Conservation (phyloP, 1,140 invertebrate species). For the Brachionus rotundiformis region DNA sequence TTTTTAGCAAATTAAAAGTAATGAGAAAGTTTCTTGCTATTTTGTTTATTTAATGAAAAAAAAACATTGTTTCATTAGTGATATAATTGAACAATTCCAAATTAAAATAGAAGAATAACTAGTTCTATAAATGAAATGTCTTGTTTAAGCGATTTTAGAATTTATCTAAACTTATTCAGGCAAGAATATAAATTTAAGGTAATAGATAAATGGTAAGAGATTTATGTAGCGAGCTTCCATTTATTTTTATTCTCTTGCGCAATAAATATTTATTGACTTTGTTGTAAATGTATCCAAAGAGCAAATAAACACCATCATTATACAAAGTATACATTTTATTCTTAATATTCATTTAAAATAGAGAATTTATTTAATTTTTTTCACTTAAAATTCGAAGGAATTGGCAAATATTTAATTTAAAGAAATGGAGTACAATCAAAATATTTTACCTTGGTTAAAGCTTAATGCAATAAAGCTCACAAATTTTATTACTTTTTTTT, state of each 20-base stretch:
- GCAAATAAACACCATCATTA: slow-evolving; percentile 6
- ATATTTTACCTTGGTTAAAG: neutral
- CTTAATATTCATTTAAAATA: neutral
- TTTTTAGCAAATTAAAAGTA: neutral
- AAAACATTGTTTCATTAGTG: neutral
- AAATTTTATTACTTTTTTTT: too few species aligned
- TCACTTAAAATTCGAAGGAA: neutral
- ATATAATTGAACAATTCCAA: neutral
- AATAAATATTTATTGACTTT: slow-evolving; percentile 37
- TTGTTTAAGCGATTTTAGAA: too few species aligned
- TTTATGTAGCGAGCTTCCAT: neutral
- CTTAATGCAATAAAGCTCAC: neutral
- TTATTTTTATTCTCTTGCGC: slow-evolving; percentile 2
- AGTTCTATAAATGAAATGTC: too few species aligned
- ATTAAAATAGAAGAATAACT: too few species aligned
- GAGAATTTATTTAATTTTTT: slow-evolving; percentile 25
- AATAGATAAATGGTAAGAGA: too few species aligned
- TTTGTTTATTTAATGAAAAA: neutral
- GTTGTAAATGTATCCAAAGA: slow-evolving; percentile 36
- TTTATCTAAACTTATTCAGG: too few species aligned
- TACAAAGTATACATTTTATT: neutral
- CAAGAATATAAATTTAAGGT: too few species aligned
- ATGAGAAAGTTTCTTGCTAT: neutral
- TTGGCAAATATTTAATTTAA: slow-evolving; percentile 31
- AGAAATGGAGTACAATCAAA: slow-evolving; percentile 6